phyloP scores from a whole-genome alignment of 1,140 invertebrate species.

The Agraylea sexmaculata region DNA sequence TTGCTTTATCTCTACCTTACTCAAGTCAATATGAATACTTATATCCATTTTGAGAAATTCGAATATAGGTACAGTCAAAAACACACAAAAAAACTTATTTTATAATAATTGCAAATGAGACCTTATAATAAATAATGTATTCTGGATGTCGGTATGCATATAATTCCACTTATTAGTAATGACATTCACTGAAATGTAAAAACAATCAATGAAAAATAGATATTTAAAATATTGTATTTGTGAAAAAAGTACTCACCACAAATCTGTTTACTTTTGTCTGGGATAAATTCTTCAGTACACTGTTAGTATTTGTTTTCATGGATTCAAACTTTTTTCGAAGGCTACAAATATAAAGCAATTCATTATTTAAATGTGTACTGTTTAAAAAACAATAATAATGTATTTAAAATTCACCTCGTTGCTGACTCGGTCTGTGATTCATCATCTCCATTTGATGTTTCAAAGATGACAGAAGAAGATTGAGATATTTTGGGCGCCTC shows the following conservation, averaged over 20 bases:
- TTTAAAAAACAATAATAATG: neutral
- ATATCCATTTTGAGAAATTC: too few relatives aligned
- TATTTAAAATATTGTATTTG: neutral
- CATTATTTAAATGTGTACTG: neutral
- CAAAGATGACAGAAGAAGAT: conserved; percentile 21
- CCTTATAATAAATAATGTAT: neutral
- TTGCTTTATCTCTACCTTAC: too few relatives aligned
- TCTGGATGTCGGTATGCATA: neutral
- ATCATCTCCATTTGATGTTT: conserved; percentile 27
- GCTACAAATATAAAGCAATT: conserved; percentile 33
- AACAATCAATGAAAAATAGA: neutral
- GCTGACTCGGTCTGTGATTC: conserved; percentile 36
- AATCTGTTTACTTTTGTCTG: conserved; percentile 70
- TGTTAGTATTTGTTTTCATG: conserved; percentile 45
- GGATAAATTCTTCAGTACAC: conserved; percentile 33
- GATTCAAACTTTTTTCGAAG: conserved; percentile 77
- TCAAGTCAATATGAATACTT: too few relatives aligned
- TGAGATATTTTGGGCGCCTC: conserved; percentile 46
- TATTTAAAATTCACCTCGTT: conserved; percentile 26
- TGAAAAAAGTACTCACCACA: conserved; percentile 56
- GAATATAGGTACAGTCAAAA: too few relatives aligned
- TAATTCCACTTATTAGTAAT: too few relatives aligned
- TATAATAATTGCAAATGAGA: too few relatives aligned
- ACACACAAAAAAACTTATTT: too few relatives aligned
- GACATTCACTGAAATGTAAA: conserved; percentile 7